These are phyloP conservation scores for Grammomys dolichurus DNA, from an alignment of 2,113 vertebrate genomes.

Conservation along the genomic window DNA sequence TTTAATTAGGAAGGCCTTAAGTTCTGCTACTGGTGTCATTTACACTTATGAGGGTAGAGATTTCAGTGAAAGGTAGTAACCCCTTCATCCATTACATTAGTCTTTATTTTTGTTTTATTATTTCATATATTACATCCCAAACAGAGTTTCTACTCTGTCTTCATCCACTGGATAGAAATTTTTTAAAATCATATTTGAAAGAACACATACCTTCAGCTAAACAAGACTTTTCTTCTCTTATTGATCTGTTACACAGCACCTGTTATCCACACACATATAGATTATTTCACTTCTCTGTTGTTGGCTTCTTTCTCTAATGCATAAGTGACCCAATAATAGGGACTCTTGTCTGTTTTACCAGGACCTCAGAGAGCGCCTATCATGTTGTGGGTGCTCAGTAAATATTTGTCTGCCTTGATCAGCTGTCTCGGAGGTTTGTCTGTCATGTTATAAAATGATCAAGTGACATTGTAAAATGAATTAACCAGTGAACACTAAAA, in stretches of 20 bases:
- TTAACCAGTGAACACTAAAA: conserved; percentile 86
- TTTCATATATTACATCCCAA: neutral
- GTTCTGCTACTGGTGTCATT: too few species aligned
- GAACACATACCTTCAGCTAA: neutral
- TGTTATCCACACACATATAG: neutral
- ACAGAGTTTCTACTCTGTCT: neutral
- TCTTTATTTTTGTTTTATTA: neutral
- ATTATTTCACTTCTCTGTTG: conserved; percentile 33
- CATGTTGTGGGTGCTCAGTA: neutral
- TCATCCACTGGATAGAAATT: neutral
- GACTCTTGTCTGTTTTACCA: conserved; percentile 4
- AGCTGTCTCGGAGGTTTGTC: conserved; percentile 79
- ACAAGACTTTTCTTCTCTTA: neutral
- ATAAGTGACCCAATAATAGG: neutral
- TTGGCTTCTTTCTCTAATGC: neutral
- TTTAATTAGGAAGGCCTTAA: neutral
- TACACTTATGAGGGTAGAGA: neutral
- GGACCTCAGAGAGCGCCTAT: neutral
- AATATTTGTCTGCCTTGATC: conserved; percentile 47
- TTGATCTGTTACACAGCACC: neutral
- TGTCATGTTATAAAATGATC: conserved; percentile 85
- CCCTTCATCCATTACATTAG: neutral
- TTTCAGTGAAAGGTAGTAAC: neutral
- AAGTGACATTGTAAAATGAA: conserved; percentile 86
- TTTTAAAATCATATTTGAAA: neutral